Evolutionary conservation across 2,888 invertebrate species (phyloP).

Genomic region (Amblyjoppa proteus): DNA sequence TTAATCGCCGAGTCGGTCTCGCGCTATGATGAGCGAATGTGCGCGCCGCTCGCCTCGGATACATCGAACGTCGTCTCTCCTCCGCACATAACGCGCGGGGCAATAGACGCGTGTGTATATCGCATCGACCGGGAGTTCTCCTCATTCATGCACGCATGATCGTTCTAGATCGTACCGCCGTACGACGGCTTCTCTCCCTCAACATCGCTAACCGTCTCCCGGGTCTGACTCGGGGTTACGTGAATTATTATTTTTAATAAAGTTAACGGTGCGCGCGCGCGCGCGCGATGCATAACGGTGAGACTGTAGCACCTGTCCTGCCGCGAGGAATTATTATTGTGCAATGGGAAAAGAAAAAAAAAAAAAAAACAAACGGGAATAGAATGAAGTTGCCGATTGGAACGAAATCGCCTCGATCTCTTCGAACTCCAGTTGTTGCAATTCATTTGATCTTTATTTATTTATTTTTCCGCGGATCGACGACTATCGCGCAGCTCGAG

Average conservation of each 20-base stretch:
- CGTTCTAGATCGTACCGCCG: slow-evolving; percentile 56
- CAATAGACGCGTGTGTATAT: slow-evolving; percentile 24
- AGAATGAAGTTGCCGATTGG: background rate
- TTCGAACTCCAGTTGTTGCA: background rate
- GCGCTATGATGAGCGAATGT: slow-evolving; percentile 16
- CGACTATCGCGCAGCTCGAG: background rate
- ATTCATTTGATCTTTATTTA: background rate
- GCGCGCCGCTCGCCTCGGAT: slow-evolving; percentile 1
- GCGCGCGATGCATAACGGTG: slow-evolving; percentile 50
- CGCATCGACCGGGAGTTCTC: slow-evolving; percentile 35
- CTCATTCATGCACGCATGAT: slow-evolving; percentile 20
- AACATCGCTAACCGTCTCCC: background rate
- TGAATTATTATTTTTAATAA: slow-evolving; percentile 69
- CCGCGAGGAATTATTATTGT: slow-evolving; percentile 42
- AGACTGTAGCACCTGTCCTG: slow-evolving; percentile 2
- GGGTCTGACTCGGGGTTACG: slow-evolving; percentile 28
- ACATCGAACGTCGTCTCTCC: slow-evolving; percentile 23
- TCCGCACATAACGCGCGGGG: slow-evolving; percentile 6
- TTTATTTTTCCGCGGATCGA: background rate
- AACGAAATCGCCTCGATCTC: background rate
- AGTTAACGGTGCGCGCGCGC: slow-evolving; percentile 62
- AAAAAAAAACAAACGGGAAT: background rate
- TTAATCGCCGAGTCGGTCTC: slow-evolving; percentile 26
- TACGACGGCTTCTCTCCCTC: slow-evolving; percentile 34
- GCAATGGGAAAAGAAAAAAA: background rate